These are phyloP conservation scores for Hippopotamus amphibius DNA, from an alignment of 2,113 vertebrate species.

Conservation along the genomic window DNA sequence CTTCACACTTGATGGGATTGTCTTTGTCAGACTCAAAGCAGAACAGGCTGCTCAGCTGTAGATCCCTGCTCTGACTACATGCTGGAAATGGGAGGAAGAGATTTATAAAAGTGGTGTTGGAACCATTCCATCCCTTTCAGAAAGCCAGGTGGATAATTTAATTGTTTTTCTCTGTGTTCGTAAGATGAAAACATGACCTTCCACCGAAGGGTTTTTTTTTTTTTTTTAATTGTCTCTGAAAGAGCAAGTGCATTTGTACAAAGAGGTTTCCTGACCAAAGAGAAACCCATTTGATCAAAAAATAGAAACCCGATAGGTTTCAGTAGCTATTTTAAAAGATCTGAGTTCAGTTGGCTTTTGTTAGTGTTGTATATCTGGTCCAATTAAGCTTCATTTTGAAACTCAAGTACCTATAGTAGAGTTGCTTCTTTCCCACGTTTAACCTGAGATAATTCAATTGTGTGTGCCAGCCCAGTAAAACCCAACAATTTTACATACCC, in stretches of 20 bases:
- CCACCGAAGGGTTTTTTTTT: background rate
- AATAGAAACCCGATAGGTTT: background rate
- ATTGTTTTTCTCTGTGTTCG: constrained; percentile 17
- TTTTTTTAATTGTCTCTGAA: background rate
- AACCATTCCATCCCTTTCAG: background rate
- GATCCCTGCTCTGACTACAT: background rate
- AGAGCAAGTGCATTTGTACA: background rate
- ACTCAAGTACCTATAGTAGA: background rate
- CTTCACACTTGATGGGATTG: constrained; percentile 35
- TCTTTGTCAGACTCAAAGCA: constrained; percentile 46
- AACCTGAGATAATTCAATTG: background rate
- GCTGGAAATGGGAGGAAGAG: background rate
- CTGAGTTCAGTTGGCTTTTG: background rate
- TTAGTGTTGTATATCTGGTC: background rate
- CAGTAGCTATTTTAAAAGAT: background rate
- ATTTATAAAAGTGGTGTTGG: background rate
- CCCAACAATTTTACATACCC: background rate
- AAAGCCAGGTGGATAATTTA: constrained; percentile 60
- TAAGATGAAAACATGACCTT: constrained; percentile 63
- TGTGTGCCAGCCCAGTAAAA: background rate
- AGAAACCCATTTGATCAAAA: constrained; percentile 21
- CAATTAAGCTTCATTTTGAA: constrained; percentile 2
- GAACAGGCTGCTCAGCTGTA: background rate
- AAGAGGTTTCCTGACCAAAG: background rate
- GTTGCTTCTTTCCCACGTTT: background rate